Evolutionary conservation across 2,888 invertebrate genomes (phyloP).

Genomic region (Tenthredo distinguenda): DNA sequence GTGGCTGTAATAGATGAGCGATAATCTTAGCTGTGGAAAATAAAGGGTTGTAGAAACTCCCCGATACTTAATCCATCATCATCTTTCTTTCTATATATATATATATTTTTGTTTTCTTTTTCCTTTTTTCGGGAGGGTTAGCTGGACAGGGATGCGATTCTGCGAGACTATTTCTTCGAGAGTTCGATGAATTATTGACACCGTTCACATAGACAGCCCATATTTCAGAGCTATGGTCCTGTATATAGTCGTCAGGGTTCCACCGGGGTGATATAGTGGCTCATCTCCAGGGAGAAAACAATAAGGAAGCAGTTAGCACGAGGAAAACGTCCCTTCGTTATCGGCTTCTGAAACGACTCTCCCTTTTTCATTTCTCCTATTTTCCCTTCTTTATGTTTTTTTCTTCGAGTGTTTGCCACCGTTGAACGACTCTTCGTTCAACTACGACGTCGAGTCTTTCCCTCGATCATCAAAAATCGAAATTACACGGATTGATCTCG

Average conservation of each 20-base stretch:
- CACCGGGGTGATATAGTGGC: conserved; percentile 25
- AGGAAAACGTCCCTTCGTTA: conserved; percentile 32
- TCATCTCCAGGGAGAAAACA: conserved; percentile 28
- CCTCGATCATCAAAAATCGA: background rate
- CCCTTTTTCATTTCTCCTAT: background rate
- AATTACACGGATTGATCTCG: background rate
- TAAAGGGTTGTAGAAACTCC: background rate
- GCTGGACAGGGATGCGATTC: background rate
- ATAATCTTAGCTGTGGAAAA: background rate
- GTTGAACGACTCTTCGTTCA: background rate
- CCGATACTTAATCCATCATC: background rate
- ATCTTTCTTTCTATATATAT: no score
- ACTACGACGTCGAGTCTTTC: background rate
- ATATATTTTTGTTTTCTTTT: background rate
- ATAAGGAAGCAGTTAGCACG: conserved; percentile 36
- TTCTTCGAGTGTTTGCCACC: background rate
- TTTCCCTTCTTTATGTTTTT: background rate
- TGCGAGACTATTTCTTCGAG: background rate
- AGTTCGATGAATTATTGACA: background rate
- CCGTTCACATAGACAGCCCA: background rate
- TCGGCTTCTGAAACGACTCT: conserved; percentile 4
- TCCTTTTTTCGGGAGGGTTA: background rate
- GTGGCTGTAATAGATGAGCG: background rate
- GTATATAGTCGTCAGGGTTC: conserved; percentile 17
- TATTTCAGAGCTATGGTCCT: background rate